A percentile compares a stretch with the other conserved stretches of the same genome.
phyloP scores from a whole-genome alignment of 2,888 invertebrate genomes.

The Gymnosoma rotundatum region DNA sequence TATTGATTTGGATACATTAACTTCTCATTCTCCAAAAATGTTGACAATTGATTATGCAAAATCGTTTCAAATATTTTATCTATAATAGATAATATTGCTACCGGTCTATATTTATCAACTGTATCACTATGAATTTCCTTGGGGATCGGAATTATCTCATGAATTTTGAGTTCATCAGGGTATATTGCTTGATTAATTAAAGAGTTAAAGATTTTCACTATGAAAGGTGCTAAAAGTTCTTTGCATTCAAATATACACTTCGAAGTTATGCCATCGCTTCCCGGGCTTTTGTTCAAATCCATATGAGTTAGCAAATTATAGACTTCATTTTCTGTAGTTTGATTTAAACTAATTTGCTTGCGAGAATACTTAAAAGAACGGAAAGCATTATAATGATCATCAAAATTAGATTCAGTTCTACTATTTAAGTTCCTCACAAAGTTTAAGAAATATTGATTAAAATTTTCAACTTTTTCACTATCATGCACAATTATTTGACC shows the following conservation, averaged over 20 bases:
- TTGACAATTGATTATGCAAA: background rate
- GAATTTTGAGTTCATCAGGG: background rate
- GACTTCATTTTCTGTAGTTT: constrained; percentile 12
- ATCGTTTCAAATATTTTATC: background rate
- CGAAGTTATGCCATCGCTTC: constrained; percentile 22
- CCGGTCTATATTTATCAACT: background rate
- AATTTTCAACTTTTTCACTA: constrained; percentile 5
- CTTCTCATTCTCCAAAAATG: background rate
- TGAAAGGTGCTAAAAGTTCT: background rate
- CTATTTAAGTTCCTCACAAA: background rate
- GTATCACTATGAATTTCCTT: background rate
- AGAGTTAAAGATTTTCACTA: background rate
- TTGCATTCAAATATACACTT: constrained; percentile 23
- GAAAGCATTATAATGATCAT: background rate
- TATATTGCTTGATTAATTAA: background rate
- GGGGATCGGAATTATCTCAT: background rate
- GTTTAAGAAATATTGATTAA: constrained; percentile 2
- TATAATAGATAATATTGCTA: background rate
- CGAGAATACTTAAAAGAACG: background rate
- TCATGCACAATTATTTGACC: constrained; percentile 8
- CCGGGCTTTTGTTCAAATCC: background rate
- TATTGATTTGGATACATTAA: background rate
- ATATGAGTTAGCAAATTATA: constrained; percentile 5
- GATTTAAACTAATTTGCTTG: constrained; percentile 4
- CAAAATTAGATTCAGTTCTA: background rate